Conservation (phyloP, 1,140 invertebrate species). For the Carcinoscorpius rotundicauda region DNA sequence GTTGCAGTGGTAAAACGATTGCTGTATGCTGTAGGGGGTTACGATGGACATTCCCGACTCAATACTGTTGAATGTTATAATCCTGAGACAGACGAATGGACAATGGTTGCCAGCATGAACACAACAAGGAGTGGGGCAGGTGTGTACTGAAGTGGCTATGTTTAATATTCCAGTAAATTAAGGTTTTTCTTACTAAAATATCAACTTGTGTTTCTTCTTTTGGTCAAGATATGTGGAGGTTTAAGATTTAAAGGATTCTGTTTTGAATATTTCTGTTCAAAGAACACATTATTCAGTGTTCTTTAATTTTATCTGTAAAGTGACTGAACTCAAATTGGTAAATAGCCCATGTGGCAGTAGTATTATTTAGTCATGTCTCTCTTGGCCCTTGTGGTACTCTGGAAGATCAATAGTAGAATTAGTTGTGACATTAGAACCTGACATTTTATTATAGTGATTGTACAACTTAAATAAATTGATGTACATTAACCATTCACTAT, state of each 20-base stretch:
- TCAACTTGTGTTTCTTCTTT: constrained; percentile 63
- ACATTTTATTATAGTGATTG: too few relatives aligned
- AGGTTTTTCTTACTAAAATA: constrained; percentile 28
- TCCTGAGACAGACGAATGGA: constrained; percentile 72
- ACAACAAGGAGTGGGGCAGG: constrained; percentile 59
- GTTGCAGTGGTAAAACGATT: constrained; percentile 71
- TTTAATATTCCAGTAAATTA: neutral
- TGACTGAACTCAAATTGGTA: too few relatives aligned
- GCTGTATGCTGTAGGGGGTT: constrained; percentile 86
- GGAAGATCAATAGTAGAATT: too few relatives aligned
- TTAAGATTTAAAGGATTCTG: constrained; percentile 90
- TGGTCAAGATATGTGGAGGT: constrained; percentile 83
- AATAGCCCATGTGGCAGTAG: too few relatives aligned
- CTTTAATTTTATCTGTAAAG: too few relatives aligned
- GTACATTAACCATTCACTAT: too few relatives aligned
- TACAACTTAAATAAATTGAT: too few relatives aligned
- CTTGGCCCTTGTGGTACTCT: too few relatives aligned
- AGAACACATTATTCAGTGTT: too few relatives aligned
- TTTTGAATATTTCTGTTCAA: too few relatives aligned
- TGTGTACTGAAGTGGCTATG: constrained; percentile 1
- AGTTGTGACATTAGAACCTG: too few relatives aligned
- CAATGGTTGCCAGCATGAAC: constrained; percentile 58
- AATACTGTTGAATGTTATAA: constrained; percentile 83
- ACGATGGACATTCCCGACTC: constrained; percentile 94
- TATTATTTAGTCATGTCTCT: too few relatives aligned